These are phyloP conservation scores for Netelia fuscicornis DNA, from an alignment of 2,888 invertebrate species.

Conservation along the genomic window DNA sequence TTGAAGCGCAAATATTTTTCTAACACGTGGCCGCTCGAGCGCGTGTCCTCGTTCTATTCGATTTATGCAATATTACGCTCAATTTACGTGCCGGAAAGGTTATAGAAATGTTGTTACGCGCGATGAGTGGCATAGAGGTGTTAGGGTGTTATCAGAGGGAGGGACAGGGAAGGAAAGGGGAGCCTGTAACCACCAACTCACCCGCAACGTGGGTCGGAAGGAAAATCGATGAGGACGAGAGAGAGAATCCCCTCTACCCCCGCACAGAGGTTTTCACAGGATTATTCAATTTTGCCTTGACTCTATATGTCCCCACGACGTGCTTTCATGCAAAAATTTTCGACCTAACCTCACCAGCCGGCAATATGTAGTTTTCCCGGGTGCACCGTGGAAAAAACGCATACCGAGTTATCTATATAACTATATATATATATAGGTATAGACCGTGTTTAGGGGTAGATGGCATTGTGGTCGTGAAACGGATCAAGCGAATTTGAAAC, in stretches of 20 bases:
- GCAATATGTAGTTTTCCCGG: conserved; percentile 29
- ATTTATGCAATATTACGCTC: conserved; percentile 46
- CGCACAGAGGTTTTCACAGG: conserved; percentile 29
- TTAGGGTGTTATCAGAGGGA: background rate
- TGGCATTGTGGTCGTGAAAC: conserved; percentile 17
- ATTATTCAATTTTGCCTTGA: conserved; percentile 50
- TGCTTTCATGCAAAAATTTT: conserved; percentile 5
- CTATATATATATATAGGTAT: background rate
- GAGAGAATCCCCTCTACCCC: background rate
- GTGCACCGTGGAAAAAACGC: background rate
- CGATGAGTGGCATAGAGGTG: background rate
- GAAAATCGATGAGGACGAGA: conserved; percentile 44
- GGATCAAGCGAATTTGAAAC: conserved; percentile 48
- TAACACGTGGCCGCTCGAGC: conserved; percentile 3
- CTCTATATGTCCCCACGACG: background rate
- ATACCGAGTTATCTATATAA: background rate
- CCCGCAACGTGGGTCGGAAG: conserved; percentile 13
- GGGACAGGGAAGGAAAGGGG: background rate
- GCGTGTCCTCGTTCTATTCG: conserved; percentile 32
- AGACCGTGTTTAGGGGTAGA: background rate
- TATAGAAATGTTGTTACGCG: conserved; percentile 41
- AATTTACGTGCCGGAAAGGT: conserved; percentile 52
- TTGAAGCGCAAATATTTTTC: too few relatives aligned
- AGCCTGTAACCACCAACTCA: conserved; percentile 6
- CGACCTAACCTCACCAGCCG: background rate